A percentile compares a stretch with the other conserved stretches of the same genome.
These are phyloP conservation scores for Corynorhinus townsendii DNA, from an alignment of 2,113 vertebrate species.

Conservation along the genomic window DNA sequence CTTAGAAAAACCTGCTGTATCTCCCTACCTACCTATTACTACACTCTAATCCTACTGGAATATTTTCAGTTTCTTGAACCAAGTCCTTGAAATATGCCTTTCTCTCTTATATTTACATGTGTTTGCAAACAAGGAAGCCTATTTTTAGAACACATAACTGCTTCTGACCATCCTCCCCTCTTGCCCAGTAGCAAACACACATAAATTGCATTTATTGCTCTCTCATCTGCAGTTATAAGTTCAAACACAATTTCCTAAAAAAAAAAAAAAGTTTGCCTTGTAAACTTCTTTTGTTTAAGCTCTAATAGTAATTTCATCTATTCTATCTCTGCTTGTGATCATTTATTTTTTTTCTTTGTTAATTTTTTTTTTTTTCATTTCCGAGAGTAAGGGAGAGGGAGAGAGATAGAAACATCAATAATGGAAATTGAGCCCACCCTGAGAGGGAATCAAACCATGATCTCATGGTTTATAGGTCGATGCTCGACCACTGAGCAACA, in stretches of 20 bases:
- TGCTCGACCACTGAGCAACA: too few species aligned
- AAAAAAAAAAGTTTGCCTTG: not conserved
- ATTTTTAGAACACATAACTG: not conserved
- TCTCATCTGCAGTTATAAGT: not conserved
- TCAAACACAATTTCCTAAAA: not conserved
- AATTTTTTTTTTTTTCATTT: too few species aligned
- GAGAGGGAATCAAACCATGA: too few species aligned
- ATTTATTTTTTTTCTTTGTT: too few species aligned
- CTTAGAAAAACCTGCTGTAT: not conserved
- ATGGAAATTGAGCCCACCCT: too few species aligned
- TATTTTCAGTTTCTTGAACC: not conserved
- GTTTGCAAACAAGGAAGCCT: not conserved
- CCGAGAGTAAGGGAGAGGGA: too few species aligned
- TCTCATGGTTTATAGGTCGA: too few species aligned
- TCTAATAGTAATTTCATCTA: not conserved
- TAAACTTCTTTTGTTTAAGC: not conserved
- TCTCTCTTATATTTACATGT: not conserved
- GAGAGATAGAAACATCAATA: too few species aligned
- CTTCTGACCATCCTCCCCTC: not conserved
- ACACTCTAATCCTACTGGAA: not conserved
- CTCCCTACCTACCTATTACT: not conserved
- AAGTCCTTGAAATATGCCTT: not conserved
- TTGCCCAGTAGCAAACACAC: not conserved
- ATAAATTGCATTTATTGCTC: not conserved
- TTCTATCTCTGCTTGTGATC: not conserved